Percentiles rank a stretch among this genome's conserved stretches.
These are phyloP conservation scores for Brachypodius melanocephalos DNA, from an alignment of 2,113 vertebrate species.

Conservation along the genomic window DNA sequence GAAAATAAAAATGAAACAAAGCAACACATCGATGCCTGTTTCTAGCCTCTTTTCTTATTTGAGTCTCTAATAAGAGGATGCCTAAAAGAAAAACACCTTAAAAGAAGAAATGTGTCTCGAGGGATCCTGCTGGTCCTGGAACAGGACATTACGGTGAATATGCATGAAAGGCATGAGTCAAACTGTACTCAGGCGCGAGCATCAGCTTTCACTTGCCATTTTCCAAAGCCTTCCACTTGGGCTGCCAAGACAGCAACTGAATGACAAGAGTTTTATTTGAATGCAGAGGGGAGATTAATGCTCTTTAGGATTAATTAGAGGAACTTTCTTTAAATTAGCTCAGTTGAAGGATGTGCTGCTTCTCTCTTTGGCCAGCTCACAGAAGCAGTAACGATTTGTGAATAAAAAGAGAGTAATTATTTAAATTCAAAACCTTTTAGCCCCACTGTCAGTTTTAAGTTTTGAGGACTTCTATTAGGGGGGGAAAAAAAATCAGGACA, in stretches of 20 bases:
- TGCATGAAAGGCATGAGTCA: not conserved
- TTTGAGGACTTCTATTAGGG: not conserved
- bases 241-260: constrained; percentile 1
- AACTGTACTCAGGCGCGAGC: not conserved
- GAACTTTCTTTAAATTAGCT: not conserved
- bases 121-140: not conserved
- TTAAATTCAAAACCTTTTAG: not conserved
- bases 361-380: not conserved
- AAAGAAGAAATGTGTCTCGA: not conserved
- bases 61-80: not conserved
- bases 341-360: not conserved
- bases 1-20: not conserved
- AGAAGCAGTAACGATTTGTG: not conserved
- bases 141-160: not conserved
- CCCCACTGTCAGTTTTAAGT: not conserved
- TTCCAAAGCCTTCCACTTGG: not conserved
- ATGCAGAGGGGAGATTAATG: not conserved
- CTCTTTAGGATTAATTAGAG: not conserved
- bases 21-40: not conserved
- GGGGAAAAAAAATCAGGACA: not conserved
- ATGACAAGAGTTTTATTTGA: not conserved
- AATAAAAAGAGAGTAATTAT: not conserved
- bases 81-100: not conserved
- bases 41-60: not conserved
- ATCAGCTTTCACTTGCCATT: not conserved